Percentiles rank a stretch among this genome's conserved stretches.
These are phyloP conservation scores for Natrix natrix DNA, from an alignment of 2,797 vertebrate species.

Conservation along the genomic window DNA sequence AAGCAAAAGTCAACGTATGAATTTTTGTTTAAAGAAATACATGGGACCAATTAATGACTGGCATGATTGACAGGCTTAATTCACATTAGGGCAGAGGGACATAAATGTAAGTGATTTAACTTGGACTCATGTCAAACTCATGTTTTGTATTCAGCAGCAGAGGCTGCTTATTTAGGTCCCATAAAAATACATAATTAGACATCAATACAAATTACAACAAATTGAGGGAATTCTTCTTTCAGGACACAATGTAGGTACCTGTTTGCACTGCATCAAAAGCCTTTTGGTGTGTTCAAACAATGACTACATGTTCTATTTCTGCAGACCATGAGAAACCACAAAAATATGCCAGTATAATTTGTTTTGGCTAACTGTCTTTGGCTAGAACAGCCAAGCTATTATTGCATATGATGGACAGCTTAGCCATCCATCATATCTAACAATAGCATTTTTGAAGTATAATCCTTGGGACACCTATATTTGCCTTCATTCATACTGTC, in stretches of 20 bases:
- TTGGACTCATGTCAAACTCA: not conserved
- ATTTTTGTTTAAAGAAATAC: not conserved
- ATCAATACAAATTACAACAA: not conserved
- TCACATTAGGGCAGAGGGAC: not conserved
- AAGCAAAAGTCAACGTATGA: conserved; percentile 4
- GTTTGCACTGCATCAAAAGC: not conserved
- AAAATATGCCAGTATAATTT: not conserved
- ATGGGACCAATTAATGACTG: not conserved
- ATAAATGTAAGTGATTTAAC: not conserved
- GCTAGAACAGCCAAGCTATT: not conserved
- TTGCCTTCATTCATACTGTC: not conserved
- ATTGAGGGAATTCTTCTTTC: not conserved
- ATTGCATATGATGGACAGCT: too few relatives aligned
- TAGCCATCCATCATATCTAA: not conserved
- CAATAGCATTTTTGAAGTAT: not conserved
- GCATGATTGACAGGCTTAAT: not conserved
- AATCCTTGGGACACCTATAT: not conserved
- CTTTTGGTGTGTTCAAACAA: not conserved
- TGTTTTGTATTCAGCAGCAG: not conserved
- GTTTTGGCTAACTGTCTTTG: not conserved
- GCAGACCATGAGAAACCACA: not conserved
- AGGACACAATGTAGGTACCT: not conserved
- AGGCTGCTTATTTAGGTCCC: not conserved
- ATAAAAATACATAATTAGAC: not conserved
- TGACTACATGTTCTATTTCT: not conserved